Evolutionary conservation across 92 coral and sea anemone species (phyloP).

Genomic region (Meandrina meandrites): DNA sequence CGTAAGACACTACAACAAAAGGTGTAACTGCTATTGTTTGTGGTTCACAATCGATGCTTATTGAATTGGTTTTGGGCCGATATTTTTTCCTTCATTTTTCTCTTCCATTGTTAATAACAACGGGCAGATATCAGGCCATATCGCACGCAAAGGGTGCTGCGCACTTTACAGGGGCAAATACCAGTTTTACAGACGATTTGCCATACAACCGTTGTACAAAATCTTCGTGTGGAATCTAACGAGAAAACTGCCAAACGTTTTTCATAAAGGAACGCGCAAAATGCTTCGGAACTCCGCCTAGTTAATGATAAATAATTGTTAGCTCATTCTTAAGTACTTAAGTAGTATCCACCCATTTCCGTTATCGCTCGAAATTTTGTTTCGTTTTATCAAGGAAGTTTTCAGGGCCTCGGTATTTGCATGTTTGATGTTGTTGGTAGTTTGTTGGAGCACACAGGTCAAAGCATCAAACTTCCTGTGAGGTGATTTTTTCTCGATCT

Average conservation of each 20-base stretch:
- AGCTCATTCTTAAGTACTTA: slow-evolving; percentile 22
- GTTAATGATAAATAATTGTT: not conserved
- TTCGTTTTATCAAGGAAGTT: slow-evolving; percentile 15
- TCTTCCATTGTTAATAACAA: slow-evolving; percentile 32
- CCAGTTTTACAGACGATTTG: not conserved
- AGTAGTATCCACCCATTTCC: slow-evolving; percentile 41
- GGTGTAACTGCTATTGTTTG: slow-evolving; percentile 12
- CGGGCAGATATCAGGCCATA: slow-evolving; percentile 27
- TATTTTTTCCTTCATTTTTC: slow-evolving; percentile 18
- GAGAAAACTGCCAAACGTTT: not conserved
- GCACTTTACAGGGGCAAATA: not conserved
- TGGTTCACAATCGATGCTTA: not conserved
- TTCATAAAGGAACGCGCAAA: not conserved
- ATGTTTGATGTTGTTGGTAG: slow-evolving; percentile 5
- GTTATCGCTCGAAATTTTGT: slow-evolving; percentile 21
- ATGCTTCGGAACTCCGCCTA: slow-evolving; percentile 1
- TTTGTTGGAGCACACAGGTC: not conserved
- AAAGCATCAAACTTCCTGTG: not conserved
- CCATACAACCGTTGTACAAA: not conserved
- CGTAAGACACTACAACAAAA: not conserved
- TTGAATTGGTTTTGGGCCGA: slow-evolving; percentile 14
- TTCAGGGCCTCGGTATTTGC: not conserved
- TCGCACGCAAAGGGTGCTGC: slow-evolving; percentile 30
- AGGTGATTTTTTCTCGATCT: not conserved
- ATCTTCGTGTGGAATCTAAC: not conserved